Conservation (phyloP, 2,888 invertebrate species). For the Heliconius cydno region DNA sequence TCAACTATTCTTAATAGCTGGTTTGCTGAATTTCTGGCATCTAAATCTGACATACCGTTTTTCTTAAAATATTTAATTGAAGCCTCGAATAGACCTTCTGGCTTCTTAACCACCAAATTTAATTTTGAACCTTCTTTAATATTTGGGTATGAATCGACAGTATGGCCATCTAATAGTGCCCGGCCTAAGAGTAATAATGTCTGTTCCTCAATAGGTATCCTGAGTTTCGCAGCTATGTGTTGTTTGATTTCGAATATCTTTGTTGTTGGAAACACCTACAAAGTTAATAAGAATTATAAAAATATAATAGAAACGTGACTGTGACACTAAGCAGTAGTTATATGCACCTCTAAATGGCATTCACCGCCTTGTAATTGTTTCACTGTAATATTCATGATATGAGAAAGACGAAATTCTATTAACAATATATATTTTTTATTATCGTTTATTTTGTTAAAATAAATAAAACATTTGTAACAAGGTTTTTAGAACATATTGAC, state of each 20-base stretch:
- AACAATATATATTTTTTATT: not conserved
- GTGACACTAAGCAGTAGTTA: constrained; percentile 15
- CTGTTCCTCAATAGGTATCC: constrained; percentile 87
- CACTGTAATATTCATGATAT: constrained; percentile 86
- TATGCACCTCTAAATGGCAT: constrained; percentile 85
- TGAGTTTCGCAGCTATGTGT: constrained; percentile 84
- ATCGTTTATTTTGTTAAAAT: not conserved
- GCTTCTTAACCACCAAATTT: constrained; percentile 88
- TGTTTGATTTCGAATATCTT: constrained; percentile 88
- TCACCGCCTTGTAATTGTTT: constrained; percentile 90
- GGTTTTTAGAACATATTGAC: not conserved
- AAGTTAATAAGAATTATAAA: constrained; percentile 39
- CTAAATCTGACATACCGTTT: constrained; percentile 83
- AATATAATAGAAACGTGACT: constrained; percentile 14
- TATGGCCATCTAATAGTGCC: constrained; percentile 88
- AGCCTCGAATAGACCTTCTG: constrained; percentile 84
- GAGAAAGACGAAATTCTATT: not conserved
- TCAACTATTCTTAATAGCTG: constrained; percentile 82
- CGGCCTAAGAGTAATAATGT: constrained; percentile 88
- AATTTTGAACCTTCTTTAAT: constrained; percentile 90
- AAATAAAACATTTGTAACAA: constrained; percentile 16
- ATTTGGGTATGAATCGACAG: constrained; percentile 86
- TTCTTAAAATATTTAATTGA: constrained; percentile 84
- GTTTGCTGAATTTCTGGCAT: constrained; percentile 84
- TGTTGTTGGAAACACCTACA: constrained; percentile 81